phyloP scores from a whole-genome alignment of 1,140 invertebrate species.

The Platorchestia sp. region DNA sequence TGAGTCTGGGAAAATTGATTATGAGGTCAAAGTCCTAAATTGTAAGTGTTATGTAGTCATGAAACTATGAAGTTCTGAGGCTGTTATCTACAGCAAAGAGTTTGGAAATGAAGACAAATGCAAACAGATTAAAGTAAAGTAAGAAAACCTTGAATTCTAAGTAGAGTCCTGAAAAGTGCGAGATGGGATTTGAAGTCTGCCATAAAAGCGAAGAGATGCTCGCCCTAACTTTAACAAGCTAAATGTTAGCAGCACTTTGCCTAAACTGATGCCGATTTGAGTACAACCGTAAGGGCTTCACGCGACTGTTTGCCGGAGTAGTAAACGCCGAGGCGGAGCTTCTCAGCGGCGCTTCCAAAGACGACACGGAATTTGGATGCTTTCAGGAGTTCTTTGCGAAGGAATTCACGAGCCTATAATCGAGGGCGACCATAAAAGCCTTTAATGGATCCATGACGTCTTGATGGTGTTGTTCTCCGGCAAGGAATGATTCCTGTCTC shows the following conservation, averaged over 20 bases:
- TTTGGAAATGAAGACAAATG: not conserved
- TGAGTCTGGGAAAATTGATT: too few species aligned
- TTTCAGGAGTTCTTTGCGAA: not conserved
- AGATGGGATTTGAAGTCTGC: not conserved
- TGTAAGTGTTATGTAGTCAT: not conserved
- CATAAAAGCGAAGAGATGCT: not conserved
- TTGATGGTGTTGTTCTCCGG: not conserved
- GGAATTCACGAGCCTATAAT: not conserved
- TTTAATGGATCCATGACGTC: not conserved
- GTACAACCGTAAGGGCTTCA: not conserved
- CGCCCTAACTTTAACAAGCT: not conserved
- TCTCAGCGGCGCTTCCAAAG: not conserved
- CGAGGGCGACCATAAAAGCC: not conserved
- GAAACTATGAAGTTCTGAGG: not conserved
- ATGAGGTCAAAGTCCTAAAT: not conserved
- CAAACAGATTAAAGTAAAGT: not conserved
- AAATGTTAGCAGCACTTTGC: not conserved
- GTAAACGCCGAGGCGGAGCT: not conserved
- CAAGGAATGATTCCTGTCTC: not conserved
- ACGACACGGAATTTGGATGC: not conserved
- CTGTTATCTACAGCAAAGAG: not conserved
- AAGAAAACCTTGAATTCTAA: not conserved
- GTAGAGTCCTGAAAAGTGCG: not conserved
- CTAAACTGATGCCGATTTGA: constrained; percentile 18
- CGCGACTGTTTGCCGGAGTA: not conserved